Evolutionary conservation across 2,113 vertebrate genomes (phyloP).

Genomic region (Rhinopomastus cyanomelas): DNA sequence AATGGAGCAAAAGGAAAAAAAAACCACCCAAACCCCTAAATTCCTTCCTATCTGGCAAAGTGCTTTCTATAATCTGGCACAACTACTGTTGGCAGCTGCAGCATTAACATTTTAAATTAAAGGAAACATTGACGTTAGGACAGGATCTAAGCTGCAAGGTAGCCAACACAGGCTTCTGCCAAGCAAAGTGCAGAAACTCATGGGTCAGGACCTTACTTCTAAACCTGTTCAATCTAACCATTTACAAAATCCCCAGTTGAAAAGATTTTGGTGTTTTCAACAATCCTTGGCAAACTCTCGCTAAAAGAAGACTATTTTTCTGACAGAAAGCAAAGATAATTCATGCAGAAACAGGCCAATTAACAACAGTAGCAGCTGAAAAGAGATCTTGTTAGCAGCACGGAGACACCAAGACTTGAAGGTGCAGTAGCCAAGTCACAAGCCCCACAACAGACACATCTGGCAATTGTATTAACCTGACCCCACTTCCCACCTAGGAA

Average conservation of each 20-base stretch:
- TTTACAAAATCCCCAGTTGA: not conserved
- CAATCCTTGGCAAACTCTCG: slow-evolving; percentile 17
- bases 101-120: slow-evolving; percentile 24
- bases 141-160: slow-evolving; percentile 1
- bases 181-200: not conserved
- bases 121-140: slow-evolving; percentile 40
- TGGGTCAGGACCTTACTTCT: slow-evolving; percentile 9
- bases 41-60: not conserved
- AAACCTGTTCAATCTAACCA: slow-evolving; percentile 32
- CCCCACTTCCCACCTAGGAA: slow-evolving; percentile 2
- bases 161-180: slow-evolving; percentile 43
- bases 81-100: slow-evolving; percentile 19
- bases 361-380: slow-evolving; percentile 42
- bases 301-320: slow-evolving; percentile 66
- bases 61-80: not conserved
- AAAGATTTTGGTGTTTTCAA: slow-evolving; percentile 11
- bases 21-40: not conserved
- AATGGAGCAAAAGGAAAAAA: not conserved
- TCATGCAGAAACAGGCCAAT: slow-evolving; percentile 65
- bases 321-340: slow-evolving; percentile 53
- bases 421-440: not conserved
- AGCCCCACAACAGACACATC: not conserved
- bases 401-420: not conserved
- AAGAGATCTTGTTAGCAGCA: slow-evolving; percentile 30
- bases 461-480: not conserved